Evolutionary conservation across 92 coral and sea anemone species (phyloP).

Genomic region (Actinernus sp.): DNA sequence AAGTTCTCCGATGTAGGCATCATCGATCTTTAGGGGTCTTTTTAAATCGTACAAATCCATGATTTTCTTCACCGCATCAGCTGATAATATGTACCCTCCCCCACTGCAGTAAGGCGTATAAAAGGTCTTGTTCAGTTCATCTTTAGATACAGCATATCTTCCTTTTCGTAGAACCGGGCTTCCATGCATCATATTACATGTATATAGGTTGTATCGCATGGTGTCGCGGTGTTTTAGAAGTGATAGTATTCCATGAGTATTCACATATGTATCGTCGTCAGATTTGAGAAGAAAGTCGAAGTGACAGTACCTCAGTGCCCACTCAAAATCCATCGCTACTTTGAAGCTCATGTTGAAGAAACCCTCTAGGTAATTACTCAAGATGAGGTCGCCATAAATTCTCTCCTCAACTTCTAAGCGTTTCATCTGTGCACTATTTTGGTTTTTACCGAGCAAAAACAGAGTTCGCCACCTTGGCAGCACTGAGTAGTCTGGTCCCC

Average conservation of each 20-base stretch:
- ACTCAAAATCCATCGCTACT: conserved; percentile 84
- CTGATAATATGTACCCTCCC: conserved; percentile 62
- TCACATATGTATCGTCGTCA: conserved; percentile 74
- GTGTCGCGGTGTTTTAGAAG: conserved; percentile 34
- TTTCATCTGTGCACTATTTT: conserved; percentile 35
- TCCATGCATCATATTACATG: conserved; percentile 63
- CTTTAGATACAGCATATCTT: conserved; percentile 50
- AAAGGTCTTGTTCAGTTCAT: conserved; percentile 48
- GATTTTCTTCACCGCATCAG: conserved; percentile 42
- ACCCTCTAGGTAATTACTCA: conserved; percentile 52
- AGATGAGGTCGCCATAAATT: conserved; percentile 66
- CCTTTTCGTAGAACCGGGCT: conserved; percentile 67
- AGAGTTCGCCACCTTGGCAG: conserved; percentile 59
- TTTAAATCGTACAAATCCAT: conserved; percentile 41
- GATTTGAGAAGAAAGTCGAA: conserved; percentile 58
- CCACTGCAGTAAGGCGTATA: conserved; percentile 76
- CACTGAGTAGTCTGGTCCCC: conserved; percentile 63
- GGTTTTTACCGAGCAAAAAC: conserved; percentile 61
- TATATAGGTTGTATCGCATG: conserved; percentile 44
- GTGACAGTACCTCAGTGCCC: conserved; percentile 67
- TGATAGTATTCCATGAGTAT: conserved; percentile 50
- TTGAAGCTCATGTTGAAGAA: conserved; percentile 74
- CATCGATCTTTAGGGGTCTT: conserved; percentile 62
- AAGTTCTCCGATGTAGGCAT: conserved; percentile 51
- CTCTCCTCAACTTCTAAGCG: conserved; percentile 25